Base-by-base conservation (phyloP, 2,888 invertebrate genomes). In the Frankliniella fusca region DNA sequence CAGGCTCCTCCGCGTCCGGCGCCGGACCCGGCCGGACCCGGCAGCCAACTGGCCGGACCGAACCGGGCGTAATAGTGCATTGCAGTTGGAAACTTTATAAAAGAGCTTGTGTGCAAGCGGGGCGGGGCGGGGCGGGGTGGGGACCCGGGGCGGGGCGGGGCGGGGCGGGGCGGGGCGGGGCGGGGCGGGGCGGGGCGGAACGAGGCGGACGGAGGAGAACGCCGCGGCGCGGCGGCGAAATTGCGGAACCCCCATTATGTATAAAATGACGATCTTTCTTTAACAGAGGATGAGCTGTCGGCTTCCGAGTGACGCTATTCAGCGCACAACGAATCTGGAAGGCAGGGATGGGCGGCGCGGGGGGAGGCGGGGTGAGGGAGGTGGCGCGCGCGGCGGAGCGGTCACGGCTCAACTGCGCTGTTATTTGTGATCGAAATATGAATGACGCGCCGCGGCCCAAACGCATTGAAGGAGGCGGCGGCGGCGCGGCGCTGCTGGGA, bases 381-480 rank as follows among this genome's bases (percentile, higher is more conserved):
- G 38, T 5, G 38, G 38, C 3, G 38, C 38, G 61, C 61, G 61
- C 61, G 70, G 70, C 23, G 70, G 70, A 12, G 70, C 27, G 70
- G 70, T 76, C 70, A 76, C 70, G 70, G 70, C 70, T 27, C 70
- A 76, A 76, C 70, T 76, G 70, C 70, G 70, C 70, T 76, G 27
- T 76, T 76, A 76, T 76, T 76, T 76, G 70, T 76, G 70, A 76
- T 76, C 70, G 70, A 76, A 76, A 76, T 76, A 76, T 76, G 70
- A 76, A 76, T 76, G 70, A 76, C 27, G 70, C 70, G 5, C 23
- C 70, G 70, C 70, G 70, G 70, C 70, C 70, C 27, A 76, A 27
- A 76, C 70, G 70, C 12, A 76, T 76, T 76, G 70, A 76, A 76
- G 70, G 61, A 18, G 61, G 20, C 61, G 15, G n/a, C n/a, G n/a